Base-by-base conservation (phyloP, 1,140 invertebrate species). In the Drosophila sproati region DNA sequence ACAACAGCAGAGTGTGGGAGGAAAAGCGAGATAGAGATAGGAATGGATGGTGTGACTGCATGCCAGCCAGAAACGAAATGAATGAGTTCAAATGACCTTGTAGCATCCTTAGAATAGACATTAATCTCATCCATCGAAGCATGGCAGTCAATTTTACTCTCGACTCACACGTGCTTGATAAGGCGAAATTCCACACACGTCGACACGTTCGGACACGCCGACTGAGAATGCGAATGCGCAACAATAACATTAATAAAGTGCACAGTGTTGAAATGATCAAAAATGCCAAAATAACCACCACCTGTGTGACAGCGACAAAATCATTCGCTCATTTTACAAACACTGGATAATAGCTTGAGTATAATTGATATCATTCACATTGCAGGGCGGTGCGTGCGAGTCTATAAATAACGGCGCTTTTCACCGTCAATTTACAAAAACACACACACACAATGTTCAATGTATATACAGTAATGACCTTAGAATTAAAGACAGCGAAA, bases 291-390 rank as follows among this genome's bases (percentile, higher is more conserved):
- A 20, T 20, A 20, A 20, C 20, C 20, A 20, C 66, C 82, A 85
- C 82, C 82, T 86, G 82, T 67, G 51, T 39, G 32, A 8, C 61
- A 71, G 77, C 45, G 64, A 50, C 55, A 55, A 78, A 76, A 66
- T 45, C 47, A 74, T 66, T 50, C 67, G 51, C 37, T 69, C 48
- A 82, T 79, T 82, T 56, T 10, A 41, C 54, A 82, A 82, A 76
- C 72, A 37, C 59, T 52, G 5, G 41, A 66, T 57, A 50, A 32
- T 68, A 51, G 28, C 43, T 48, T 20, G 47, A 29, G 31, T n/a
- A 37, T 28, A 50, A 31, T 41, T 35, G 29, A 32, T 32, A 43
- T 34, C 8, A 29, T 57, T 72, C 52, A 31, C 12, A 56, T 20
- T 20, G 20, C 20, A 20, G 20, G 20, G 20, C 20, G 20, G 7